Conservation (phyloP, 2,113 vertebrate species). For the Mesoclemmys tuberculata region DNA sequence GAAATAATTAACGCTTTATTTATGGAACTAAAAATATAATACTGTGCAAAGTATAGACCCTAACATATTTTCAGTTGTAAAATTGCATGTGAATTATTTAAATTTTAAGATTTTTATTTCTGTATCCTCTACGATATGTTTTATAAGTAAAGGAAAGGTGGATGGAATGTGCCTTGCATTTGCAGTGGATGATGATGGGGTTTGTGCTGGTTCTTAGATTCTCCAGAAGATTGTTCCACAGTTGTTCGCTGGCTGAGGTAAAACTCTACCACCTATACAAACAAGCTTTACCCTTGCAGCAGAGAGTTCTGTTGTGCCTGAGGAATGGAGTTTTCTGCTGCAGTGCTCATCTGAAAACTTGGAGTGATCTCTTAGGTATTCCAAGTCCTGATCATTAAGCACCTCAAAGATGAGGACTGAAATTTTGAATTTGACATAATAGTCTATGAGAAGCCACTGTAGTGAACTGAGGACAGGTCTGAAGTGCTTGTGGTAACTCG, state of each 20-base stretch:
- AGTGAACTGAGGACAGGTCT: background rate
- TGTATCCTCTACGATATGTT: background rate
- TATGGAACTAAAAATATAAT: background rate
- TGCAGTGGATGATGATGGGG: background rate
- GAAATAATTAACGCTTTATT: background rate
- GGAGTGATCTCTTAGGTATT: background rate
- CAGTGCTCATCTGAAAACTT: background rate
- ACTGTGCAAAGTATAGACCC: background rate
- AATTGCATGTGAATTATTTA: background rate
- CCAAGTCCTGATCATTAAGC: background rate
- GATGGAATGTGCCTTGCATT: background rate
- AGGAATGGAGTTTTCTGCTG: background rate
- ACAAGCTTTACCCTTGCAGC: background rate
- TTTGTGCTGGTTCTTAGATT: background rate
- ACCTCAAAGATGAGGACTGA: background rate
- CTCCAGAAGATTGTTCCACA: background rate
- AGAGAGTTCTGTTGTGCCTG: fast-evolving
- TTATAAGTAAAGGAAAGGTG: background rate
- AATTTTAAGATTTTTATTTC: background rate
- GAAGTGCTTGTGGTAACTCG: background rate
- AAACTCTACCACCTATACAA: background rate
- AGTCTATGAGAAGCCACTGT: background rate
- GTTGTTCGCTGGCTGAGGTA: background rate
- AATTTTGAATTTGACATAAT: background rate
- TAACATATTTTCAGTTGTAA: background rate